phyloP scores from a whole-genome alignment of 2,113 vertebrate genomes.

The Rhipidura dahli region DNA sequence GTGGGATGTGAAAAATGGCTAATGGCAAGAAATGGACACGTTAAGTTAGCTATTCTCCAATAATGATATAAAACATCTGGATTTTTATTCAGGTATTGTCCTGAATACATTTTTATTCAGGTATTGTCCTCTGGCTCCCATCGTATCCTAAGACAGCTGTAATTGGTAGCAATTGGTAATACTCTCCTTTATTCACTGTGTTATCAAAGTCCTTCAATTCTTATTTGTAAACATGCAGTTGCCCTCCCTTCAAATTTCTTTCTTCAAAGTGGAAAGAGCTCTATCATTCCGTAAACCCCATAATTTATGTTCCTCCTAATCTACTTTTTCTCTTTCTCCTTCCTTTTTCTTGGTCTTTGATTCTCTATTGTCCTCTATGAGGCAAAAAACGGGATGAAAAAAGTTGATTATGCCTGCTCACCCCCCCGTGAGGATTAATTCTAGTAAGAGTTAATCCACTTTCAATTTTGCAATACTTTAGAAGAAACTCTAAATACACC shows the following conservation, averaged over 20 bases:
- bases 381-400: neutral
- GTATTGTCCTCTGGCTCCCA: neutral
- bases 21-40: neutral
- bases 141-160: neutral
- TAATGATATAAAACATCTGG: neutral
- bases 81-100: neutral
- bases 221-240: neutral
- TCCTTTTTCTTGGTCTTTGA: neutral
- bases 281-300: neutral
- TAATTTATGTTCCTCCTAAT: neutral
- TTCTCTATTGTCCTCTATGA: neutral
- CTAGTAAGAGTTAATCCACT: neutral
- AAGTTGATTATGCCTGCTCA: neutral
- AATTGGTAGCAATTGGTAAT: neutral
- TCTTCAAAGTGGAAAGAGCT: neutral
- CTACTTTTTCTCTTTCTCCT: neutral
- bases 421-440: neutral
- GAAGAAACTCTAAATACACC: neutral
- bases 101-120: neutral
- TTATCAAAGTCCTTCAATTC: neutral
- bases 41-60: neutral
- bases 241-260: neutral
- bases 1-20: neutral
- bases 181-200: neutral
- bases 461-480: neutral